These are phyloP conservation scores for Indicator maculatus DNA, from an alignment of 2,113 vertebrate species.

Conservation along the genomic window DNA sequence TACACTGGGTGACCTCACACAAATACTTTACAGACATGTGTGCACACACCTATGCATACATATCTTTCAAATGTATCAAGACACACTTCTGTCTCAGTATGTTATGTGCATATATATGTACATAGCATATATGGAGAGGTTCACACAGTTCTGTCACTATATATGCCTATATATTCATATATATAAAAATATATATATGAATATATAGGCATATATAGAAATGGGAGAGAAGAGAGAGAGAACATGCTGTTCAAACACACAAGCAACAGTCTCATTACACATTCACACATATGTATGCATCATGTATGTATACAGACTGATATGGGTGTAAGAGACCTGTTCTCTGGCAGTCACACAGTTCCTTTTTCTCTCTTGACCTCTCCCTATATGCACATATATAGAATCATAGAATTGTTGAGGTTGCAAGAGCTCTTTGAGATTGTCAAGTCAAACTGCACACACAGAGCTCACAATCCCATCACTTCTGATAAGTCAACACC, in stretches of 20 bases:
- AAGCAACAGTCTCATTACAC: background rate
- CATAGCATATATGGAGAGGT: background rate
- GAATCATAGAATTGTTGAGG: too few species aligned
- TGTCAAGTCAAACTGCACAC: too few species aligned
- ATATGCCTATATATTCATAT: background rate
- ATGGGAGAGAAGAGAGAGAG: rapidly evolving
- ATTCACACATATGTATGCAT: background rate
- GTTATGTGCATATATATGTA: background rate
- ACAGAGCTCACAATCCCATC: too few species aligned
- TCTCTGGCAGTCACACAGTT: background rate
- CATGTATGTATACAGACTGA: background rate
- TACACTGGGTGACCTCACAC: background rate
- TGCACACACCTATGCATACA: too few species aligned
- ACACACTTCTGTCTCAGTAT: too few species aligned
- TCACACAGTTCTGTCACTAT: background rate
- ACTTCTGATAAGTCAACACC: too few species aligned
- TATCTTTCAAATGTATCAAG: too few species aligned
- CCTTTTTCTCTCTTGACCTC: background rate
- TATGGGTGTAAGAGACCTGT: background rate
- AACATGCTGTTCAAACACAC: background rate
- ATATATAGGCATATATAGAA: background rate
- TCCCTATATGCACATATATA: background rate
- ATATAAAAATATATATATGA: background rate
- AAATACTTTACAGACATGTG: too few species aligned
- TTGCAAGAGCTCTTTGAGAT: too few species aligned